A percentile compares a stretch with the other conserved stretches of the same genome.
Conservation (phyloP, 2,113 vertebrate species). For the Potamarius usumacintae region DNA sequence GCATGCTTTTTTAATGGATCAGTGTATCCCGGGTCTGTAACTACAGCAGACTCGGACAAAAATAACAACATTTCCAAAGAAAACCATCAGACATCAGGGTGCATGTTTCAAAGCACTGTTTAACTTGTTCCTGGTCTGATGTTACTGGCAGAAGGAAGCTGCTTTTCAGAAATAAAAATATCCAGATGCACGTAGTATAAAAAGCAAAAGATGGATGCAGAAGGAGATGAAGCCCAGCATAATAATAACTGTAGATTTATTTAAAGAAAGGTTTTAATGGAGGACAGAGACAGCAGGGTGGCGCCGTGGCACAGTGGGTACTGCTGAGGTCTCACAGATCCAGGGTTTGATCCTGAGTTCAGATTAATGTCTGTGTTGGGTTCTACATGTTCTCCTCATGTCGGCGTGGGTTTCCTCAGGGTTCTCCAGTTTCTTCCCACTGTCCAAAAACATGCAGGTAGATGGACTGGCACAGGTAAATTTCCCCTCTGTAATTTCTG, state of each 20-base stretch:
- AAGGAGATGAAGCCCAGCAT: neutral
- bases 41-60: neutral
- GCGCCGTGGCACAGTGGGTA: neutral
- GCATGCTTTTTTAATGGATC: neutral
- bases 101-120: slow-evolving; percentile 7
- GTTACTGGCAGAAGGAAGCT: neutral
- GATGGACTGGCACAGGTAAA: neutral
- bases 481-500: neutral
- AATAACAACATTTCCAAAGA: slow-evolving; percentile 6
- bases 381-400: neutral
- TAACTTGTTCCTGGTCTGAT: slow-evolving; percentile 5
- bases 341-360: neutral
- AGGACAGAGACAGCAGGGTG: slow-evolving; percentile 1
- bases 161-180: slow-evolving; percentile 19
- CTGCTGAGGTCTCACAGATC: neutral
- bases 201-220: neutral
- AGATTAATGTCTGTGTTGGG: neutral
- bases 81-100: neutral
- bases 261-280: neutral
- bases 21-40: neutral
- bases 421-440: neutral
- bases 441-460: neutral
- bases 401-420: neutral
- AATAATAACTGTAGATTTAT: slow-evolving; percentile 5
- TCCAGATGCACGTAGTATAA: neutral